These are phyloP conservation scores for Mesocricetus auratus DNA, from an alignment of 2,113 vertebrate genomes.

Conservation along the genomic window DNA sequence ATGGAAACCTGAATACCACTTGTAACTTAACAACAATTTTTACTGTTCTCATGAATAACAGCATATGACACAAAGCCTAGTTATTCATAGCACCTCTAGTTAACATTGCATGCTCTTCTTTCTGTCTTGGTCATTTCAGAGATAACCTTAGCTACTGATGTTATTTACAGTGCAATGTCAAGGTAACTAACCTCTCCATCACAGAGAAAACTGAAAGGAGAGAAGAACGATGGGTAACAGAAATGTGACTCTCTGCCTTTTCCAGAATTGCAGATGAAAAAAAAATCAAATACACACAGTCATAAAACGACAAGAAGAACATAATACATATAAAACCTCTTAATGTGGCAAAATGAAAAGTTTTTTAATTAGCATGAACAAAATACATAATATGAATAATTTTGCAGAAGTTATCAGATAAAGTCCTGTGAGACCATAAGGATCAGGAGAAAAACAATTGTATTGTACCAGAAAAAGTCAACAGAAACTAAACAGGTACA, in stretches of 20 bases:
- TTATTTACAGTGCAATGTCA: not conserved
- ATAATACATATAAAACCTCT: not conserved
- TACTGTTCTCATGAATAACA: not conserved
- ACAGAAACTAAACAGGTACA: not conserved
- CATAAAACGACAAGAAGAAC: not conserved
- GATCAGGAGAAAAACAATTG: not conserved
- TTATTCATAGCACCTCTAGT: not conserved
- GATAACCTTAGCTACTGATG: not conserved
- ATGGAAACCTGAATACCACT: not conserved
- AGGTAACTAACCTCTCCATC: not conserved
- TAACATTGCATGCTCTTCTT: not conserved
- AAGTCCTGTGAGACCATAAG: not conserved
- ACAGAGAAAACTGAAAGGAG: not conserved
- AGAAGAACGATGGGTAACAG: accelerated
- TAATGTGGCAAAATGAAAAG: not conserved
- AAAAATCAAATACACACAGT: not conserved
- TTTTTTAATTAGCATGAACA: not conserved
- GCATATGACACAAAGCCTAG: not conserved
- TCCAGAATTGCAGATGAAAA: not conserved
- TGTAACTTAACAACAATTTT: not conserved
- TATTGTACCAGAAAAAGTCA: not conserved
- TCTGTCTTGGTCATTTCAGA: not conserved
- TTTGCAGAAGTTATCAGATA: not conserved
- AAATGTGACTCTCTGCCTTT: not conserved
- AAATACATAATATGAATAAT: not conserved